Evolutionary conservation across 2,113 vertebrate genomes (phyloP), one percentile per base, ranked within the genome.

Genomic region (Fulmarus glacialis): DNA sequence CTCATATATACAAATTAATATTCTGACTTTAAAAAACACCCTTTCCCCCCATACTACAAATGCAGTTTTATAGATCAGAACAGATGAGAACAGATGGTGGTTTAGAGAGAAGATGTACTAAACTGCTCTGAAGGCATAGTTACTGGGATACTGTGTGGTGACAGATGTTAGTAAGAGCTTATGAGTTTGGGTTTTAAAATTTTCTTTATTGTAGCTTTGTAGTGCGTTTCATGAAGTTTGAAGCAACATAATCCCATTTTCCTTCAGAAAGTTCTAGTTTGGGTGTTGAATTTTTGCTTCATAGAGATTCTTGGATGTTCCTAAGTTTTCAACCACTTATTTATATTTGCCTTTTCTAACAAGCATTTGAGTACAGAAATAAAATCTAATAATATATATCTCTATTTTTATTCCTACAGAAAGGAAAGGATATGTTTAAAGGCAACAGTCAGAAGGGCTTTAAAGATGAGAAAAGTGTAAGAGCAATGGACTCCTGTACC

Each of bases 81-180:
- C 96, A 97, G 97, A 97, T 97, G 16, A 53, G 75, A 97, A 50
- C 96, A 98, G 97, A 97, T 97, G 97, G 97, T 78, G 32, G 55
- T 93, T 97, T 90, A 93, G 59, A 95, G 52, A 72, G 63, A 94
- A 87, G 85, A 90, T 81, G 63, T 75, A 55, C 48, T 66, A 88
- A 97, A 96, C 73, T 64, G 40, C 66, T 56, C 38, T 82, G 74
- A 95, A 97, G 45, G 62, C 94, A 91, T 80, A 87, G 89, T 95
- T 95, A 94, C 73, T 91, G 82, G 24, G 2, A 86, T 92, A 71
- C 68, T 89, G 63, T 74, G 55, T 75, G 24, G 73, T 89, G 55
- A 75, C 94, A 97, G 97, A 96, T 96, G 97, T 96, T 96, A 53
- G 59, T 60, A 79, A 68, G 32, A 88, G 82, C 38, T 95, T 93